Base-by-base conservation (phyloP, 1,140 invertebrate species). In the Brachionus koreanus region DNA sequence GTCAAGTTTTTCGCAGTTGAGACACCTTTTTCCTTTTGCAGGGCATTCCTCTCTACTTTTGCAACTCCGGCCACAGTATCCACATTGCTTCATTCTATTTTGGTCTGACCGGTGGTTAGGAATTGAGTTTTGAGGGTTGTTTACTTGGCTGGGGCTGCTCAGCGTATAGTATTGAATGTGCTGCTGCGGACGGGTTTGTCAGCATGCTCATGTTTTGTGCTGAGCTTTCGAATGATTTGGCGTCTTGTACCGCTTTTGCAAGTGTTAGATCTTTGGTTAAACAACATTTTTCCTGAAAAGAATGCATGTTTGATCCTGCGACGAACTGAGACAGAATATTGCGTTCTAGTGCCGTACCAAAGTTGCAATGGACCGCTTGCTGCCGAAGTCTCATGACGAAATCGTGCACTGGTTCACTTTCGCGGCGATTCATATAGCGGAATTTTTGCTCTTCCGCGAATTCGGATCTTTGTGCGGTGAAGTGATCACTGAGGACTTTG, bases 281-380 rank as follows among this genome's bases (percentile, higher is more conserved):
- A 25, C 52, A 57, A 16, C 52, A 65, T 65, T 65, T 65, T 29
- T 65, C 61, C 25, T 35, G 61, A 33, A 65, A 65, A 5, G 61
- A 65, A 29, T 65, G 61, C 23, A 65, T 65, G 61, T 65, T 33
- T 25, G 61, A 65, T 33, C 19, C 61, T 25, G 61, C 61, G 0
- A 65, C 61, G 61, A 65, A 65, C 25, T 65, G 61, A 29, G 61
- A 65, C 19, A 65, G 61, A 33, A 65, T 33, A 29, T 65, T 65
- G 10, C 61, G 61, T 65, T 65, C 61, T 3, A 65, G 16, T 29
- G 61, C 61, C 61, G 16, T 12, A 3, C 19, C 61, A 65, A 65
- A 65, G 10, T 65, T 65, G 61, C 61, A 65, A 65, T 65, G 61
- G 25, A 29, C 61, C 16, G 61, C 61, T 65, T 65, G 61, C 25